Base-by-base conservation (phyloP, 1,140 invertebrate species). In the Procambarus clarkii region DNA sequence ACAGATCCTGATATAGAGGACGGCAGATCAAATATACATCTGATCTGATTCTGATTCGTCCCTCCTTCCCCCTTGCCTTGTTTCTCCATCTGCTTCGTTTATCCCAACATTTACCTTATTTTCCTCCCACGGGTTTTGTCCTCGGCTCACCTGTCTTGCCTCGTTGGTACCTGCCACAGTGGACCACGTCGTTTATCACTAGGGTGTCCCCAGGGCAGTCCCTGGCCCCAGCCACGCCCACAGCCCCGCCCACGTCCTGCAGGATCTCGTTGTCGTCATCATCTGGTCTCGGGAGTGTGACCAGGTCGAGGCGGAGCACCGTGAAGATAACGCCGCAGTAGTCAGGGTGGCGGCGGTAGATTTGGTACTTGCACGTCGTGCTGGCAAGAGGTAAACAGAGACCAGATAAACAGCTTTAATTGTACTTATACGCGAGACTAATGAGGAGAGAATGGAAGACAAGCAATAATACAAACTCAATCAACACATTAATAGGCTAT, bases 241-340 rank as follows among this genome's bases (percentile, higher is more conserved):
- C 48, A 24, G 34, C 44, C 60, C 69, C 80, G 3, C 69, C 80
- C 15, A 50, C 46, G 60, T 44, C 79, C 50, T 50, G 24, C 44
- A 54, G 81, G 34, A 64, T 21, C 48, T 78, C 74, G 11, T 2
- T 24, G 24, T 21, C 5, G 78, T 64, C 60, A 18, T 11, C 7
- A 15, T n/a, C 34, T 7, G 46, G 15, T 44, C 3, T 46, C 8
- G 50, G 45, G n/a, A 69, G 80, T 13, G 69, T 60, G 45, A 79
- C 87, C 11, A 90, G 74, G 74, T 90, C 88, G 80, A 90, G 88
- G 18, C 88, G 81, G 8, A 90, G 45, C 3, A 90, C 88, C 1
- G 88, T 90, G 69, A 90, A 84, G 15, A 82, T 71, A 13, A 90
- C 88, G n/a, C 88, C 88, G 74, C 88, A 90, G 71, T 77, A 48